These are phyloP conservation scores for Thecophora atra DNA, from an alignment of 2,888 invertebrate species.

Conservation along the genomic window DNA sequence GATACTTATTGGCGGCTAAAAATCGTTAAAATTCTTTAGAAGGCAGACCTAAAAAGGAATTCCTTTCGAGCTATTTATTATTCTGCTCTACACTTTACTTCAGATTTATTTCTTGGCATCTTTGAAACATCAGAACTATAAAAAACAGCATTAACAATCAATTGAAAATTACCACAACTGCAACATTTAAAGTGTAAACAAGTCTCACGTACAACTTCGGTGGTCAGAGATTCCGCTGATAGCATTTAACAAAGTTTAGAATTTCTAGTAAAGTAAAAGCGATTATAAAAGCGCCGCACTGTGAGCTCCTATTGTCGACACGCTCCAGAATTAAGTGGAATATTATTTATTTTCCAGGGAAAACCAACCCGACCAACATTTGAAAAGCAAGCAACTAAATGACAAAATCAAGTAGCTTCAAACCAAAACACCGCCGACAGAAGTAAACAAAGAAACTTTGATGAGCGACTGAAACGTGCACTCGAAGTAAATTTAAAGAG, in stretches of 20 bases:
- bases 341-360: background rate
- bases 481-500: constrained; percentile 56
- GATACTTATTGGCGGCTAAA: too few species aligned
- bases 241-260: constrained; percentile 37
- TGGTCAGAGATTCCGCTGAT: constrained; percentile 30
- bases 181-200: constrained; percentile 14
- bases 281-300: constrained; percentile 61
- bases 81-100: too few species aligned
- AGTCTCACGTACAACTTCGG: constrained; percentile 8
- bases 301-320: constrained; percentile 38
- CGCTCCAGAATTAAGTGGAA: constrained; percentile 26
- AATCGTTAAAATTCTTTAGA: too few species aligned
- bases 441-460: background rate
- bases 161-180: too few species aligned
- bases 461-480: background rate
- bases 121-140: background rate
- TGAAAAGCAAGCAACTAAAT: constrained; percentile 15
- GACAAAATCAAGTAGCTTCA: constrained; percentile 24
- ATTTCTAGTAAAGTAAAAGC: constrained; percentile 50
- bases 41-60: too few species aligned
- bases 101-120: too few species aligned
- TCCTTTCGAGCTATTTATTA: too few species aligned
- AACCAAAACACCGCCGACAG: constrained; percentile 19
- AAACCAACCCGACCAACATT: background rate
- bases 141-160: background rate